Conservation (phyloP, 2,888 invertebrate species). For the Apodemia zela region DNA sequence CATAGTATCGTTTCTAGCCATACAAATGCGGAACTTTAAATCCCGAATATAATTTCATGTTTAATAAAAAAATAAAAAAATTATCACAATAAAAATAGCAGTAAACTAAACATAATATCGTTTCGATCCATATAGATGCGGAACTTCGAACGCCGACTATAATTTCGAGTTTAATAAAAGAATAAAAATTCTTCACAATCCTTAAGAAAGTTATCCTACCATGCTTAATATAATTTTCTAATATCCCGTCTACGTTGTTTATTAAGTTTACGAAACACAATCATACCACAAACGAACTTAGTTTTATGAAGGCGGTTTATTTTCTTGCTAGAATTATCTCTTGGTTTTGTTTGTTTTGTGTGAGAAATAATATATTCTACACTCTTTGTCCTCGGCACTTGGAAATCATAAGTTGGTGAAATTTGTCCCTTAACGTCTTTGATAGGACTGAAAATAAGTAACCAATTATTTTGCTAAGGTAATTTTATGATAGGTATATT, state of each 20-base stretch:
- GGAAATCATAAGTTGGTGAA: not conserved
- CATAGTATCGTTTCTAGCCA: not conserved
- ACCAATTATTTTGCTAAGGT: too few relatives aligned
- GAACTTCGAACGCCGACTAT: not conserved
- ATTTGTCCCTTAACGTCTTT: not conserved
- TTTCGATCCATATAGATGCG: not conserved
- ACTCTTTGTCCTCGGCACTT: too few relatives aligned
- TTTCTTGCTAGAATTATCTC: not conserved
- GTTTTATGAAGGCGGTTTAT: not conserved
- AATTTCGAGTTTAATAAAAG: not conserved
- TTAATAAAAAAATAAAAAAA: too few relatives aligned
- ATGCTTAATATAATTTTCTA: conserved; percentile 8
- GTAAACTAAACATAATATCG: not conserved
- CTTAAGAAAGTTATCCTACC: not conserved
- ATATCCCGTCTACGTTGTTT: conserved; percentile 3
- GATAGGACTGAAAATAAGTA: too few relatives aligned
- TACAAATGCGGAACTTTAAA: not conserved
- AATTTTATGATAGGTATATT: too few relatives aligned
- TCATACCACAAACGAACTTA: not conserved
- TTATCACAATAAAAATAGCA: too few relatives aligned
- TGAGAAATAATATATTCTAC: not conserved
- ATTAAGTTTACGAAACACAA: conserved; percentile 9
- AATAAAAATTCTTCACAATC: not conserved
- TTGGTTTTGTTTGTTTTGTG: not conserved
- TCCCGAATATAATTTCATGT: too few relatives aligned